Evolutionary conservation across 2,797 vertebrate species (phyloP), one percentile per base, ranked within the genome.

Genomic region (Octomys mimax): DNA sequence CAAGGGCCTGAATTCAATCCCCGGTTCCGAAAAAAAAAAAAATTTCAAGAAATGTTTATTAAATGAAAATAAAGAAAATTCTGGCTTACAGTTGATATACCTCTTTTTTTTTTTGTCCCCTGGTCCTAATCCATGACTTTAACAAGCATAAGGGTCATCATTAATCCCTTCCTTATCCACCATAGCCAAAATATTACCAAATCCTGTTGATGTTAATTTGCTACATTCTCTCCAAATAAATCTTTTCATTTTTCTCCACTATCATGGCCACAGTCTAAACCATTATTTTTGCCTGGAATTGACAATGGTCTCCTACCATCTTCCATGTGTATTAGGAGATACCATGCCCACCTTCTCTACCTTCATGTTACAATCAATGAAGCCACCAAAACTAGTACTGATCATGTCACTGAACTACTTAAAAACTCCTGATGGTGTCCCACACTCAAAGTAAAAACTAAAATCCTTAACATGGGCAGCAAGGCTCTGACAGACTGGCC

Each of bases 61-160:
- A 70, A 87, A 62, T 62, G 36, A 3, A 80, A 91, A 94, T 22
- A 92, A 64, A 68, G 75, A 39, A 89, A 82, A 82, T 13, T 49
- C 42, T 70, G 8, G 1, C 39, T 81, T 82, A 75, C 10, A 83
- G 7, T 57, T 87, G 75, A 28, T 79, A 49, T 62, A 66, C 64
- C 31, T 94, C 61, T 19, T 39, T 52, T 75, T 92, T 91, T 88
- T 89, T 59, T 75, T 92, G 73, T 70, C 26, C 11, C 42, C 24
- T 90, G 77, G 49, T 59, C 64, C 70, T 92, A 82, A 79, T 59
- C 13, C 57, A 87, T 73, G 28, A 82, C 83, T 62, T 86, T 82
- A 94, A 89, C 24, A 88, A 91, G 21, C 16, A 31, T 22, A 80
- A 85, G 24, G 14, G 77, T 75, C 62, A 92, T 33, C 62, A 39